Base-by-base conservation (phyloP, 2,797 vertebrate genomes). In the Sebastes taczanowskii region DNA sequence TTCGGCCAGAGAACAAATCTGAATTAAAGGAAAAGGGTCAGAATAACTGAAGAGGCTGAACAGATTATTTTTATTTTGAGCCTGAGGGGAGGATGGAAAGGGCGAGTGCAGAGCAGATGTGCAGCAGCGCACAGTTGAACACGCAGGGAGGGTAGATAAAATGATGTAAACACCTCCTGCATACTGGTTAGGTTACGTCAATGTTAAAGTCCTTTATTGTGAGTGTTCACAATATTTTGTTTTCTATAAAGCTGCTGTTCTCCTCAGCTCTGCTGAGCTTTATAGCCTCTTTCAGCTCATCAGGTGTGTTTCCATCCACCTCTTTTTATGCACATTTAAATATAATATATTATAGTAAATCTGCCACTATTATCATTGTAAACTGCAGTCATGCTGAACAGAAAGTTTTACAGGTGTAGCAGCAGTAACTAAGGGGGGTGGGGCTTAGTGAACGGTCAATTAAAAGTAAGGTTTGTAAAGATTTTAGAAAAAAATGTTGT, bases 61-160 rank as follows among this genome's bases (percentile, higher is more conserved):
- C 71, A 85, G 82, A 67, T 80, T 80, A 78, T 85, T 89, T 90
- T 76, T 77, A 32, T 69, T 83, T 71, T 75, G 49, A 29, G 79
- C 82, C 80, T 35, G 68, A 77, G 82, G 78, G 73, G 23, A 78
- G 32, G 80, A 82, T 75, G 42, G 62, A 86, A 62, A 85, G 67
- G 49, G 38, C 42, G 25, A 76, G 25, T 10, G 11, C 66, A 71
- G 81, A 84, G 71, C 82, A 89, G 73, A 86, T 85, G 71, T 82
- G 72, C 82, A 69, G 60, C 25, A 38, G 53, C 55, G 3, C n/a
- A 59, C 23, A 0, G 29, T 7, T 27, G n/a, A 65, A 74, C 34
- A 71, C 6, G 2, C 67, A 62, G 2, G 7, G 4, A 3, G 5
- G 34, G 20, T 30, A 14, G 32, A 78, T 20, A 34, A 46, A 76